Conservation (phyloP, 2,797 vertebrate genomes). For the Distichodus sexfasciatus region DNA sequence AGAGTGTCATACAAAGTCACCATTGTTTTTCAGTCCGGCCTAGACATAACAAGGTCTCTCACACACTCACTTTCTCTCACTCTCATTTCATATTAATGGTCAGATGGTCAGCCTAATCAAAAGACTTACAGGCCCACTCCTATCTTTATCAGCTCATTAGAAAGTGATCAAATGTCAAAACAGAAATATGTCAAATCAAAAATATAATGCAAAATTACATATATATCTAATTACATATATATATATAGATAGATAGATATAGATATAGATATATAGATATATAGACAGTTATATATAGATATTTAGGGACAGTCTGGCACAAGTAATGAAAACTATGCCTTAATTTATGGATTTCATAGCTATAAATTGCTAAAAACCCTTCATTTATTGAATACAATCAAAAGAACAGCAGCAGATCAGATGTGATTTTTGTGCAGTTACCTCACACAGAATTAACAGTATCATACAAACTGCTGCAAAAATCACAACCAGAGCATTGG, state of each 20-base stretch:
- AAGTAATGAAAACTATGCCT: too few relatives aligned
- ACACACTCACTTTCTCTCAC: constrained; percentile 26
- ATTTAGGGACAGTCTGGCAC: too few relatives aligned
- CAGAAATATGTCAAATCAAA: too few relatives aligned
- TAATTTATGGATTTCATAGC: constrained; percentile 42
- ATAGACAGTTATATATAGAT: too few relatives aligned
- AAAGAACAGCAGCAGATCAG: constrained; percentile 3
- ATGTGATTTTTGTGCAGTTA: not conserved
- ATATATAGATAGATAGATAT: too few relatives aligned
- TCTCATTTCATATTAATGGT: constrained; percentile 2
- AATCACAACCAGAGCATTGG: constrained; percentile 17
- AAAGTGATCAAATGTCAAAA: too few relatives aligned
- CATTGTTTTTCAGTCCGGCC: constrained; percentile 65
- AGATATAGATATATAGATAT: too few relatives aligned
- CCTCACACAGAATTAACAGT: constrained; percentile 19
- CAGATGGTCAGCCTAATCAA: constrained; percentile 24
- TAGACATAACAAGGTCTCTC: constrained; percentile 61
- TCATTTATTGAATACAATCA: too few relatives aligned
- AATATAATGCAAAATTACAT: too few relatives aligned
- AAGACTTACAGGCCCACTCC: not conserved
- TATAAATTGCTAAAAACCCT: constrained; percentile 28
- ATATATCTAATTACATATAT: too few relatives aligned
- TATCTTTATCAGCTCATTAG: not conserved
- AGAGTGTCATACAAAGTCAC: constrained; percentile 67
- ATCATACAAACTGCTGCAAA: constrained; percentile 14